Conservation (phyloP, 2,888 invertebrate species). For the Chalcosyrphus nemorum region DNA sequence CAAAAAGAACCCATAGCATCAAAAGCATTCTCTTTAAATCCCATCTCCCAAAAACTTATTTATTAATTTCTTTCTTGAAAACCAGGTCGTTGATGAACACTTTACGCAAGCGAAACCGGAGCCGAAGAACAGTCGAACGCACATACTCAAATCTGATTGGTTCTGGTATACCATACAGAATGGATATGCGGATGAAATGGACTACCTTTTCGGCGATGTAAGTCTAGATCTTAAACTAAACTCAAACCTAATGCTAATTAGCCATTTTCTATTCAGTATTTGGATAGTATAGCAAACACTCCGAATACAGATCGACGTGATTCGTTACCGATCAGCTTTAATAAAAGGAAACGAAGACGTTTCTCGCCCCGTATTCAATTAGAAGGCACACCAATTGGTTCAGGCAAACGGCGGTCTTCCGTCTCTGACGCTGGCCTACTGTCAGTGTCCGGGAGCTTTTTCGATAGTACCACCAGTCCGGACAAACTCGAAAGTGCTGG, state of each 20-base stretch:
- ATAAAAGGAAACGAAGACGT: slow-evolving; percentile 91
- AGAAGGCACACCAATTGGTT: slow-evolving; percentile 81
- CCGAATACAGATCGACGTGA: slow-evolving; percentile 83
- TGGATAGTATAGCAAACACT: slow-evolving; percentile 82
- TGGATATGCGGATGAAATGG: slow-evolving; percentile 95
- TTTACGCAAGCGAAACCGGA: slow-evolving; percentile 88
- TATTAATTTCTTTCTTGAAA: neutral
- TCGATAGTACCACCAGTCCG: slow-evolving; percentile 94
- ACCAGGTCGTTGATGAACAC: slow-evolving; percentile 92
- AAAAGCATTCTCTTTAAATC: neutral
- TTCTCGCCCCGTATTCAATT: slow-evolving; percentile 82
- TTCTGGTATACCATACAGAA: slow-evolving; percentile 99
- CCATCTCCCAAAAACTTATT: neutral
- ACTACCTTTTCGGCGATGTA: slow-evolving; percentile 94
- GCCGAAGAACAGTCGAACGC: slow-evolving; percentile 86
- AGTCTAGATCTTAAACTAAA: slow-evolving; percentile 79
- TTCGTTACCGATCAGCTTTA: slow-evolving; percentile 83
- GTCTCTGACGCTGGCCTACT: slow-evolving; percentile 92
- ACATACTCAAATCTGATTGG: slow-evolving; percentile 96
- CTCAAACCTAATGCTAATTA: too few species aligned
- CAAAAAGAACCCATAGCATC: slow-evolving; percentile 32
- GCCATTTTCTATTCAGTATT: slow-evolving; percentile 76
- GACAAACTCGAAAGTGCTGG: slow-evolving; percentile 84
- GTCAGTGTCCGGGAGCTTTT: slow-evolving; percentile 92
- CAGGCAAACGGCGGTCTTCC: slow-evolving; percentile 90